Percentiles rank a stretch among this genome's conserved stretches.
These are phyloP conservation scores for Cydia splendana DNA, from an alignment of 1,140 invertebrate genomes.

Conservation along the genomic window DNA sequence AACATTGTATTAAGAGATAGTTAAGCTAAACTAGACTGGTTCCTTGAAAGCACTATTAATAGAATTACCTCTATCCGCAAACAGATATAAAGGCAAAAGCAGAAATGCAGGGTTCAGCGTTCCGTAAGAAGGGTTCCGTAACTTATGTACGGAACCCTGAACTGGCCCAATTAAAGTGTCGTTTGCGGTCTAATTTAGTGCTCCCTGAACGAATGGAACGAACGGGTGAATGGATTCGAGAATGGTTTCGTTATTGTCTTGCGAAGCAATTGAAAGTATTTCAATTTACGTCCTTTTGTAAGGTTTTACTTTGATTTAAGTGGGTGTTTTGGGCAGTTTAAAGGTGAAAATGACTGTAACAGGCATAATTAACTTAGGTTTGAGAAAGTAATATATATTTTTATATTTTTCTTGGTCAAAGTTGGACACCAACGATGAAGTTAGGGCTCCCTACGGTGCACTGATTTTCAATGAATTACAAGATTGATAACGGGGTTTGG, in stretches of 20 bases:
- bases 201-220: constrained; percentile 21
- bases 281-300: constrained; percentile 11
- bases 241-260: constrained; percentile 26
- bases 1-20: no score
- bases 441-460: no score
- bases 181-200: constrained; percentile 32
- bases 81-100: background rate
- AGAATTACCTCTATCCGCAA: background rate
- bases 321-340: background rate
- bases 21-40: no score
- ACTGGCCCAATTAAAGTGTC: constrained; percentile 26
- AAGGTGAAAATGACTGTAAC: background rate
- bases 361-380: no score
- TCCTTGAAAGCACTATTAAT: no score
- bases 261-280: constrained; percentile 10
- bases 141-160: background rate
- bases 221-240: constrained; percentile 13
- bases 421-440: no score
- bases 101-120: background rate
- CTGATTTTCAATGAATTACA: no score
- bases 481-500: no score
- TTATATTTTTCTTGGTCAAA: no score
- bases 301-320: background rate
- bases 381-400: no score
- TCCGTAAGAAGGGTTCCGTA: constrained; percentile 2